These are phyloP conservation scores for Phragmatobia fuliginosa DNA, from an alignment of 2,888 invertebrate species.

Conservation along the genomic window DNA sequence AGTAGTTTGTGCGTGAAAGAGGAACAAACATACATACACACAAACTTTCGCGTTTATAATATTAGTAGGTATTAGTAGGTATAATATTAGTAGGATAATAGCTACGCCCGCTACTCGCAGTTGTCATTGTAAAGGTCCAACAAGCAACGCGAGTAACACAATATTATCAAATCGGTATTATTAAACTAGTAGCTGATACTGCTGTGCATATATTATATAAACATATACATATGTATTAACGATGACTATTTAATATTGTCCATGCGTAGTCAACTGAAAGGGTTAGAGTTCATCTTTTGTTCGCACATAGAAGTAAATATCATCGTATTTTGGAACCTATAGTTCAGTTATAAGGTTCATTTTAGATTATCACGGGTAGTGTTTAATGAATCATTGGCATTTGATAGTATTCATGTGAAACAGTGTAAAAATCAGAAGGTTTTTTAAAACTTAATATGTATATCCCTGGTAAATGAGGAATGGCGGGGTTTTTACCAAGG, in stretches of 20 bases:
- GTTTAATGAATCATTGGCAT: background rate
- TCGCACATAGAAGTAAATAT: background rate
- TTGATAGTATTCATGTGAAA: background rate
- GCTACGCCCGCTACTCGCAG: too few species aligned
- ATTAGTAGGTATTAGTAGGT: too few species aligned
- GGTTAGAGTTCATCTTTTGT: conserved; percentile 8
- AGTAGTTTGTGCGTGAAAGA: too few species aligned
- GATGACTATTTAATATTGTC: background rate
- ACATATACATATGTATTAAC: background rate
- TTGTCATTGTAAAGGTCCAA: too few species aligned
- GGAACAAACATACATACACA: too few species aligned
- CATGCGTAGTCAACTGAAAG: background rate
- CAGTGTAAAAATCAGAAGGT: background rate
- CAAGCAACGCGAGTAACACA: too few species aligned
- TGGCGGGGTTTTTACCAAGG: too few species aligned
- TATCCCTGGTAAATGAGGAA: too few species aligned
- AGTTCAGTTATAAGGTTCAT: background rate
- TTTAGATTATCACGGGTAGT: background rate
- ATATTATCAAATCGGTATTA: too few species aligned
- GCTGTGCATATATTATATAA: background rate
- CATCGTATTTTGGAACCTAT: background rate
- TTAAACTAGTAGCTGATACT: background rate
- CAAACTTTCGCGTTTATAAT: too few species aligned
- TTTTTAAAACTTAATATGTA: background rate
- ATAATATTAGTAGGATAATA: too few species aligned